phyloP scores from a whole-genome alignment of 2,888 invertebrate species.

The Thymelicus lineola region DNA sequence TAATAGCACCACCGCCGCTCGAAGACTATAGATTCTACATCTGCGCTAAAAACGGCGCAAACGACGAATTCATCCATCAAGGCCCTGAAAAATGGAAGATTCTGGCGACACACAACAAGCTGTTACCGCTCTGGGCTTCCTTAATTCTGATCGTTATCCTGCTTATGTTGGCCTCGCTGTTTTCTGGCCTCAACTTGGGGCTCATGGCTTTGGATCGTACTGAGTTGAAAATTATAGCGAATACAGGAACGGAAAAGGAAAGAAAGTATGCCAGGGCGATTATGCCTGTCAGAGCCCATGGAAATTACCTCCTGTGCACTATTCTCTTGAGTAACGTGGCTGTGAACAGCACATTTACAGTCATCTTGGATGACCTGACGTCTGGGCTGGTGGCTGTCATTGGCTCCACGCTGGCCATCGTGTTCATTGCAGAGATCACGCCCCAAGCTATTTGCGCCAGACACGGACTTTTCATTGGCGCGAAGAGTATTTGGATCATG shows the following conservation, averaged over 20 bases:
- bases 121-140: constrained; percentile 92
- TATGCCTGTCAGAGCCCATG: constrained; percentile 95
- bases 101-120: constrained; percentile 88
- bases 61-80: constrained; percentile 86
- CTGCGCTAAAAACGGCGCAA: constrained; percentile 60
- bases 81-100: constrained; percentile 87
- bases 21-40: constrained; percentile 72
- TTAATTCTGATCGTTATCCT: constrained; percentile 90
- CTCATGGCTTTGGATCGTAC: constrained; percentile 98
- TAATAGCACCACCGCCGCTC: constrained; percentile 64
- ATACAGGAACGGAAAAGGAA: constrained; percentile 95
- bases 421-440: constrained; percentile 98
- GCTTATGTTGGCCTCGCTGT: constrained; percentile 95
- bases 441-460: constrained; percentile 98
- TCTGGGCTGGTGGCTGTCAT: constrained; percentile 96
- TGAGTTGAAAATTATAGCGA: constrained; percentile 96
- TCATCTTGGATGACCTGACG: constrained; percentile 97
- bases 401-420: constrained; percentile 96
- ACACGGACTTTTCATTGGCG: constrained; percentile 97
- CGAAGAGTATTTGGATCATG: constrained; percentile 97
- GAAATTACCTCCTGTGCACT: constrained; percentile 96
- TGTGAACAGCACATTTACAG: constrained; percentile 98
- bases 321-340: constrained; percentile 94
- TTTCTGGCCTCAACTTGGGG: constrained; percentile 98
- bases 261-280: constrained; percentile 94